Evolutionary conservation across 2,797 vertebrate species (phyloP).

Genomic region (Sus cebifrons): DNA sequence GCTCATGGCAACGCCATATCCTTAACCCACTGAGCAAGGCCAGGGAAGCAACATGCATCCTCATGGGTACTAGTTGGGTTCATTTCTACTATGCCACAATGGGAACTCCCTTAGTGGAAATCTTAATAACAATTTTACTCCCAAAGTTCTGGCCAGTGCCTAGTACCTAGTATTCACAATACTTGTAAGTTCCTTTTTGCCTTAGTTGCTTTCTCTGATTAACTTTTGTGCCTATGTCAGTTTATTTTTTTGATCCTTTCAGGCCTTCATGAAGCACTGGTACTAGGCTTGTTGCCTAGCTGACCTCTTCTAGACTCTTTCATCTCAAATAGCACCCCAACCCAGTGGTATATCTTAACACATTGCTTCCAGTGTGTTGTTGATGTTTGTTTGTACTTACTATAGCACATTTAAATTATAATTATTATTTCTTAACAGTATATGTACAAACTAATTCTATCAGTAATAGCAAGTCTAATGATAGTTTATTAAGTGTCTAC

Average conservation of each 20-base stretch:
- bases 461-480: background rate
- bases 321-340: constrained; percentile 18
- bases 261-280: background rate
- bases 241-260: constrained; percentile 29
- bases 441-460: background rate
- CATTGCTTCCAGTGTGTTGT: background rate
- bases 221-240: background rate
- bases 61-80: no score
- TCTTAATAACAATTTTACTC: constrained; percentile 43
- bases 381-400: constrained; percentile 49
- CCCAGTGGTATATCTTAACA: background rate
- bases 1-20: no score
- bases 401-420: constrained; percentile 19
- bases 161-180: background rate
- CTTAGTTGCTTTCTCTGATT: constrained; percentile 14
- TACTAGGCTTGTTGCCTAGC: constrained; percentile 13
- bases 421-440: constrained; percentile 37
- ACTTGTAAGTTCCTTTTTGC: background rate
- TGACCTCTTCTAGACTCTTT: constrained; percentile 32
- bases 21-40: no score
- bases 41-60: no score
- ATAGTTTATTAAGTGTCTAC: constrained; percentile 16
- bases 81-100: no score
- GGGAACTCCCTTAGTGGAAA: background rate
- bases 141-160: constrained; percentile 17